Percentiles rank a stretch among this genome's conserved stretches.
phyloP scores from a whole-genome alignment of 2,113 vertebrate species.

The Pelodiscus sinensis region DNA sequence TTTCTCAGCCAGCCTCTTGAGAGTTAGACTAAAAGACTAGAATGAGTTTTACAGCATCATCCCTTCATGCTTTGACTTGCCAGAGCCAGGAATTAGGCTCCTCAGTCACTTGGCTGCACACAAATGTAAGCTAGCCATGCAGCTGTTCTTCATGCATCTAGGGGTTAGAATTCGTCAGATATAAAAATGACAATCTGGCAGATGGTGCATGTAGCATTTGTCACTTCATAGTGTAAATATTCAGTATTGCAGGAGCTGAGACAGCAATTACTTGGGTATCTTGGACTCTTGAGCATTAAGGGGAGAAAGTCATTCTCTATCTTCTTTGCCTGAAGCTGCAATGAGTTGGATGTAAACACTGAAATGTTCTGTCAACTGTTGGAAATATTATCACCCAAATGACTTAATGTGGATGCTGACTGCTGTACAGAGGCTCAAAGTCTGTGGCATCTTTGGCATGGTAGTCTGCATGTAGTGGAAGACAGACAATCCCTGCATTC shows the following conservation, averaged over 20 bases:
- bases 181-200: neutral
- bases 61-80: accelerated
- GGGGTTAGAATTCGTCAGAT: neutral
- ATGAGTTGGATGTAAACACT: neutral
- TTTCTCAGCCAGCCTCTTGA: neutral
- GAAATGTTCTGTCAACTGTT: neutral
- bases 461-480: neutral
- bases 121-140: neutral
- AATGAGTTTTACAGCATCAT: neutral
- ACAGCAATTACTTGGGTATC: neutral
- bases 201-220: neutral
- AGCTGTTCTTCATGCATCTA: neutral
- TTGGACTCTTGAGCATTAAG: neutral
- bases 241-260: neutral
- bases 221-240: neutral
- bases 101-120: neutral
- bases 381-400: neutral
- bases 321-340: neutral
- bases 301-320: neutral
- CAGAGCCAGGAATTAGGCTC: neutral
- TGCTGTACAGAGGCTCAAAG: neutral
- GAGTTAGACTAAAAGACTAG: neutral
- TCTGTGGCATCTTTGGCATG: neutral
- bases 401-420: too few species aligned
- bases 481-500: neutral